These are phyloP conservation scores for Caenorhabditis auriculariae DNA, from an alignment of 2,888 invertebrate genomes.

Conservation along the genomic window DNA sequence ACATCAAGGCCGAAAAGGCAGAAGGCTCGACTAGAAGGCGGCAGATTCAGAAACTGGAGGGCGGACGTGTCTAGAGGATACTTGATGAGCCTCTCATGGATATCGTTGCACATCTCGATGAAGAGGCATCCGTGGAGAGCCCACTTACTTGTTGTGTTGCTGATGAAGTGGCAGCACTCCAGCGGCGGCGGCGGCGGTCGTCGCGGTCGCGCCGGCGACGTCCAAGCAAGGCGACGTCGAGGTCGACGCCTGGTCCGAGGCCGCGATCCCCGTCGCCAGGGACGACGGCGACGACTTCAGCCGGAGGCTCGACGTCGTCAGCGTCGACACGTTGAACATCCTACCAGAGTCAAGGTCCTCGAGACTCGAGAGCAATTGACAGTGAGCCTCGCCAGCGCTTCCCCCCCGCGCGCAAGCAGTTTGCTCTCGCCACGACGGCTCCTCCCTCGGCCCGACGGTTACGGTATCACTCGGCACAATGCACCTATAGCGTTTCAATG, in stretches of 20 bases:
- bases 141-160: slow-evolving; percentile 4
- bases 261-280: slow-evolving; percentile 12
- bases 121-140: slow-evolving; percentile 5
- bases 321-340: slow-evolving; percentile 48
- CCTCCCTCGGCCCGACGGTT: slow-evolving; percentile 3
- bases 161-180: slow-evolving; percentile 13
- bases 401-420: slow-evolving; percentile 15
- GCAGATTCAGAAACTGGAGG: no score
- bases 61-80: no score
- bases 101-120: slow-evolving; percentile 14
- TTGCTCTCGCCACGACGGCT: slow-evolving; percentile 8
- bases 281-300: slow-evolving; percentile 27
- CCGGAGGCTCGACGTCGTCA: no score
- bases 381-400: slow-evolving; percentile 28
- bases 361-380: slow-evolving; percentile 45
- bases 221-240: slow-evolving; percentile 8
- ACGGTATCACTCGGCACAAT: slow-evolving; percentile 2
- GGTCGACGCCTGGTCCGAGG: slow-evolving; percentile 5
- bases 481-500: no score
- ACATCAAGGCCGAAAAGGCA: no score
- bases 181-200: slow-evolving; percentile 1
- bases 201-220: slow-evolving; percentile 8
- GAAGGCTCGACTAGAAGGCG: no score
- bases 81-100: slow-evolving; percentile 6
- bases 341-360: slow-evolving; percentile 22